Conservation (phyloP, 2,888 invertebrate species). For the Acronicta leporina region DNA sequence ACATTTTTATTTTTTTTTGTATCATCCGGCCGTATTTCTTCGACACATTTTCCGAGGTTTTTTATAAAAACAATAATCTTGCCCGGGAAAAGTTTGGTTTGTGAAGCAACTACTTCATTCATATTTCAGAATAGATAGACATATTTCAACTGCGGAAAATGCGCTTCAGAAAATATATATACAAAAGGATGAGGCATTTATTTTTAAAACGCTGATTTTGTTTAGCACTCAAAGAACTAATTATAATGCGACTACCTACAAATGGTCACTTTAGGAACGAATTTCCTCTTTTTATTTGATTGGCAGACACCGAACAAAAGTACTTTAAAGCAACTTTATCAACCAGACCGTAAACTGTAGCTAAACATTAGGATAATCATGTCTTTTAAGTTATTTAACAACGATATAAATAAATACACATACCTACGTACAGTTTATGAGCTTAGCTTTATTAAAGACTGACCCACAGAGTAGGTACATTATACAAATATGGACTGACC, state of each 20-base stretch:
- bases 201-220: slow-evolving; percentile 12
- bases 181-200: slow-evolving; percentile 31
- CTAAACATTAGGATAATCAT: slow-evolving; percentile 35
- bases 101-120: background rate
- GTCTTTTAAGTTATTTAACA: slow-evolving; percentile 42
- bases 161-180: slow-evolving; percentile 19
- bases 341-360: slow-evolving; percentile 31
- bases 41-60: slow-evolving; percentile 27
- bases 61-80: slow-evolving; percentile 25
- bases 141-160: slow-evolving; percentile 28
- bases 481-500: slow-evolving; percentile 24
- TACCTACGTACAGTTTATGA: too few species aligned
- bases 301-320: background rate
- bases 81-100: background rate
- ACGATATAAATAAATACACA: slow-evolving; percentile 43
- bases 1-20: slow-evolving; percentile 38
- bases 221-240: slow-evolving; percentile 26
- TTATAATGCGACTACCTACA: too few species aligned
- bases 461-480: too few species aligned
- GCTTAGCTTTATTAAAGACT: too few species aligned
- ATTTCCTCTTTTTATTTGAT: too few species aligned
- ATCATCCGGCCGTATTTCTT: slow-evolving; percentile 27
- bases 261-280: too few species aligned
- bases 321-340: slow-evolving; percentile 33
- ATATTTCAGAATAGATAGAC: background rate